A percentile compares a stretch with the other conserved stretches of the same genome.
phyloP scores from a whole-genome alignment of 1,140 invertebrate species.

The Polypedilum pembai region DNA sequence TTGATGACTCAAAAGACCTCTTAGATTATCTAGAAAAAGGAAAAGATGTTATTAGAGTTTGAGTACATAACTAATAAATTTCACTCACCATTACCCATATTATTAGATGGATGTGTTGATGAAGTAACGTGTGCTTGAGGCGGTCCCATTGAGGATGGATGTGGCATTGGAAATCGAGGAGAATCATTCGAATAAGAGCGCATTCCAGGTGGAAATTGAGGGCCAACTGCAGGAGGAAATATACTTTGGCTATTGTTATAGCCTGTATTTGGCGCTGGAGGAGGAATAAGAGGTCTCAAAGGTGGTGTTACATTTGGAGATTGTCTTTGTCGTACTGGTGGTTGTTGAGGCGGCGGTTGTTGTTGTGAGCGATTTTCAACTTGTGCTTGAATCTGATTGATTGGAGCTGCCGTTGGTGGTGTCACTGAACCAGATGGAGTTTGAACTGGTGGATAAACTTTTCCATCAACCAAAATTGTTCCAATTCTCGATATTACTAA shows the following conservation, averaged over 20 bases:
- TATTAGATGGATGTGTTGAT: slow-evolving; percentile 42
- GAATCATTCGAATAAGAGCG: slow-evolving; percentile 41
- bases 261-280: slow-evolving; percentile 37
- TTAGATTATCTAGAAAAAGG: not conserved
- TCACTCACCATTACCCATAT: slow-evolving; percentile 39
- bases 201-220: slow-evolving; percentile 39
- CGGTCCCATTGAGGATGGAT: slow-evolving; percentile 41
- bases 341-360: slow-evolving; percentile 41
- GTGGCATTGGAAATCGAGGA: slow-evolving; percentile 40
- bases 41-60: not conserved
- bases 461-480: slow-evolving; percentile 68
- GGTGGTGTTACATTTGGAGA: slow-evolving; percentile 44
- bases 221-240: slow-evolving; percentile 38
- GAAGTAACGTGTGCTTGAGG: slow-evolving; percentile 41
- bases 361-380: slow-evolving; percentile 35
- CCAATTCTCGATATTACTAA: slow-evolving; percentile 63
- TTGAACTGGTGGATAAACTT: slow-evolving; percentile 43
- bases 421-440: slow-evolving; percentile 36
- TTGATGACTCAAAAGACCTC: not conserved
- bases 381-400: slow-evolving; percentile 30
- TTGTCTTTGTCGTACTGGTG: slow-evolving; percentile 44
- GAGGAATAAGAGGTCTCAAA: slow-evolving; percentile 40
- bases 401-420: not conserved
- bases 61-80: not conserved
- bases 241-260: slow-evolving; percentile 38